Evolutionary conservation across 2,888 invertebrate species (phyloP).

Genomic region (Pristionchus fissidentatus): DNA sequence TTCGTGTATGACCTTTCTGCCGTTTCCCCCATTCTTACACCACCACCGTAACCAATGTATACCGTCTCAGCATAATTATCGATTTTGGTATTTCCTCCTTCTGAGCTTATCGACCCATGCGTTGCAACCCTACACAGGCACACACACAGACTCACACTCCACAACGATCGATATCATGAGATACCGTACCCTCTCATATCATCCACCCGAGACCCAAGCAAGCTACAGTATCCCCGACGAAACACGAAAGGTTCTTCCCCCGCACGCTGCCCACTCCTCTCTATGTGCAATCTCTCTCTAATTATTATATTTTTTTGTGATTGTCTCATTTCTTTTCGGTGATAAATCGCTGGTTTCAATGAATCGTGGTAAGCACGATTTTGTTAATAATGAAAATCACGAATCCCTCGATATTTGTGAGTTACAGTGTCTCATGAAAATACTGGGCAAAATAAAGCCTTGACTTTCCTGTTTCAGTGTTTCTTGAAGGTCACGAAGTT

Average conservation of each 20-base stretch:
- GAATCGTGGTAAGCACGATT: too few relatives aligned
- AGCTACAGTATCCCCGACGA: background rate
- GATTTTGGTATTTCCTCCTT: background rate
- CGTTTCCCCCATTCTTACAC: background rate
- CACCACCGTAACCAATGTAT: constrained; percentile 3
- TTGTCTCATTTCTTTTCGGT: background rate
- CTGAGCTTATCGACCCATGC: constrained; percentile 35
- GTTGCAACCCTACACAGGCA: too few relatives aligned
- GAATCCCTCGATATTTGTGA: too few relatives aligned
- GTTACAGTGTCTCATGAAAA: too few relatives aligned
- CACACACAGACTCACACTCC: constrained; percentile 13
- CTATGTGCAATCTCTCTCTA: constrained; percentile 27
- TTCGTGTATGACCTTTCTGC: background rate
- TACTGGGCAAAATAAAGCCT: too few relatives aligned
- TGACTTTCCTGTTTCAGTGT: too few relatives aligned
- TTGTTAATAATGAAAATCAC: too few relatives aligned
- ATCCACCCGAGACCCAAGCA: constrained; percentile 5
- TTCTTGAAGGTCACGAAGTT: too few relatives aligned
- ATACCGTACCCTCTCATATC: background rate
- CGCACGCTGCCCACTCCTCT: background rate
- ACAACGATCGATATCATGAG: constrained; percentile 31
- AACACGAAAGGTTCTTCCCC: background rate
- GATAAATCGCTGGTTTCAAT: too few relatives aligned
- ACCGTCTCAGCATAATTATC: constrained; percentile 3
- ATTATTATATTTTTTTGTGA: constrained; percentile 8